Evolutionary conservation across 2,888 invertebrate genomes (phyloP).

Genomic region (Hecatera dysodea): DNA sequence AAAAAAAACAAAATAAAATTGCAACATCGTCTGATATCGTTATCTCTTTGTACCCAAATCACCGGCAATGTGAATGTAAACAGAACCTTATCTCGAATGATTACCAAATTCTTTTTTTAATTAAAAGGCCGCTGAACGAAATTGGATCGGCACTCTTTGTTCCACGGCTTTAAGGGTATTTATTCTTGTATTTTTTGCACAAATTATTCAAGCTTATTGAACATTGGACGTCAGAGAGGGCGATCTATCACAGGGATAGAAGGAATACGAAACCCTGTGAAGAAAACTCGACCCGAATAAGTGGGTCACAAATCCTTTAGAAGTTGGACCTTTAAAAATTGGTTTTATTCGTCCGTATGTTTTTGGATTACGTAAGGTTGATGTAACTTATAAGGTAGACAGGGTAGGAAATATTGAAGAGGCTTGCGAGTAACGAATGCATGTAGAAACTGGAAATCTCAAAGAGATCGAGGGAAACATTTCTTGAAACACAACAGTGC

Average conservation of each 20-base stretch:
- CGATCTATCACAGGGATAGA: conserved; percentile 83
- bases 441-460: conserved; percentile 7
- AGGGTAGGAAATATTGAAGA: conserved; percentile 33
- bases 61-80: conserved; percentile 59
- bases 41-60: conserved; percentile 40
- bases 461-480: background rate
- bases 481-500: background rate
- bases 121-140: conserved; percentile 77
- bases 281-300: conserved; percentile 78
- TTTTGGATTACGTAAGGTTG: conserved; percentile 74
- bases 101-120: conserved; percentile 74
- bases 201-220: conserved; percentile 86
- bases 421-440: conserved; percentile 16
- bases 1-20: no score
- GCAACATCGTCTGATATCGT: conserved; percentile 17
- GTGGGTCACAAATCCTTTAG: conserved; percentile 81
- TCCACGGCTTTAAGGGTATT: conserved; percentile 72
- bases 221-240: conserved; percentile 78
- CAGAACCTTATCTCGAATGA: conserved; percentile 67
- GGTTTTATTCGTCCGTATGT: conserved; percentile 79
- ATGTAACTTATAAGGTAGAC: conserved; percentile 58
- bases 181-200: conserved; percentile 80
- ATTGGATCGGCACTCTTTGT: conserved; percentile 77
- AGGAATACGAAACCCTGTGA: conserved; percentile 74
- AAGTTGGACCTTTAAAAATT: conserved; percentile 81